Evolutionary conservation across 1,140 invertebrate genomes (phyloP).

Genomic region (Teleopsis dalmanni): DNA sequence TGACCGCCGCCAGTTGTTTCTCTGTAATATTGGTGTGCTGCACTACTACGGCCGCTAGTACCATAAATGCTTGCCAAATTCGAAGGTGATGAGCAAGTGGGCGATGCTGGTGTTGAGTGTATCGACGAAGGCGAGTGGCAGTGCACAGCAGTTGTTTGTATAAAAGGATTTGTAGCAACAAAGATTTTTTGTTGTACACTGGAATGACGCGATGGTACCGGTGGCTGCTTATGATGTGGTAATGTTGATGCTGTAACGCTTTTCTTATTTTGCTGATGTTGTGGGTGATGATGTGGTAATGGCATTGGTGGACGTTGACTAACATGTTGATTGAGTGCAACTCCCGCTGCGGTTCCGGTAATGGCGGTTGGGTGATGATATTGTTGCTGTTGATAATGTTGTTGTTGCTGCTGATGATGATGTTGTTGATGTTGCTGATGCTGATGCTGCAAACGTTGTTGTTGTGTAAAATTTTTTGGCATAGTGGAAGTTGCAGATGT

Average conservation of each 20-base stretch:
- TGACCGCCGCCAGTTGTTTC: slow-evolving; percentile 3
- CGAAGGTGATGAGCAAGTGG: slow-evolving; percentile 24
- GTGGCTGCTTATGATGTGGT: slow-evolving; percentile 22
- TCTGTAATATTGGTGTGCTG: slow-evolving; percentile 23
- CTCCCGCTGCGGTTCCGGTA: slow-evolving; percentile 16
- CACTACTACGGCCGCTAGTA: slow-evolving; percentile 10
- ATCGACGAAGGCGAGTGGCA: slow-evolving; percentile 33
- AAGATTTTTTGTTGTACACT: slow-evolving; percentile 44
- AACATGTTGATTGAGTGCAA: slow-evolving; percentile 17
- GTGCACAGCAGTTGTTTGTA: slow-evolving; percentile 40
- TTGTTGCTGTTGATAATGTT: slow-evolving; percentile 31
- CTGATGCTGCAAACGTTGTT: slow-evolving; percentile 23
- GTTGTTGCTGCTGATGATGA: slow-evolving; percentile 13
- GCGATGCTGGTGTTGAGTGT: slow-evolving; percentile 24
- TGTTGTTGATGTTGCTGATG: slow-evolving; percentile 14
- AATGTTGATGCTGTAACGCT: slow-evolving; percentile 13
- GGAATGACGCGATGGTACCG: slow-evolving; percentile 37
- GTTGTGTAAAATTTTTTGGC: slow-evolving; percentile 35
- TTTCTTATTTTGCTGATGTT: slow-evolving; percentile 19
- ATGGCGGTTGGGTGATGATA: slow-evolving; percentile 34
- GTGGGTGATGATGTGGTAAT: slow-evolving; percentile 30
- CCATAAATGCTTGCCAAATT: slow-evolving; percentile 13
- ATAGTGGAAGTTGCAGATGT: slow-evolving; percentile 30
- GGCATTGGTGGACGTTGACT: slow-evolving; percentile 35
- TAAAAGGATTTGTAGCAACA: slow-evolving; percentile 44